Base-by-base conservation (phyloP, 2,888 invertebrate species). In the Argyresthia goedartella region DNA sequence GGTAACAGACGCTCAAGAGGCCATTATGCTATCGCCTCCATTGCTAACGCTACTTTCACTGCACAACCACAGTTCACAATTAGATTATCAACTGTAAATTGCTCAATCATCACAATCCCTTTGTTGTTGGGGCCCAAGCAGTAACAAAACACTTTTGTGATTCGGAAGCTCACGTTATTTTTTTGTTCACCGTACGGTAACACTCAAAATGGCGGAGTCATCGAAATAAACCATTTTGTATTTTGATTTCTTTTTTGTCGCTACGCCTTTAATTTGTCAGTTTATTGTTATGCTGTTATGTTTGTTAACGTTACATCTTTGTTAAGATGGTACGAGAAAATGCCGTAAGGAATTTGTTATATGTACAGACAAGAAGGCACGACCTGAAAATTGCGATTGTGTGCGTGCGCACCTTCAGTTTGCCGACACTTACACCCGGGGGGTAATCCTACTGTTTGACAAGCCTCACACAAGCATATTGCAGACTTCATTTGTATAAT, bases 41-140 rank as follows among this genome's bases (percentile, higher is more conserved):
- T 54, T 67, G 59, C 64, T 57, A 54, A 67, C 75, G 53, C 52
- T 78, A 66, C 68, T 52, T 55, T 57, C 54, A 60, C 61, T 66
- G 57, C 11, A 47, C 51, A 48, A 48, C 16, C 34, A n/a, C n/a
- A n/a, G 14, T 15, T 25, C 47, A 81, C 82, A 80, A 81, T 82
- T 76, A 80, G 75, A 80, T 80, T 76, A 77, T 71, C 71, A 62
- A 56, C 25, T 25, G 25, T 51, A 64, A 67, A 69, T 65, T 65
- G 74, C 72, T 57, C 50, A 70, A 72, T 82, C 84, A 84, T 74
- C 71, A 54, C 65, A 58, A 58, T 59, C 50, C 65, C 56, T 75
- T 80, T 81, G 77, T 77, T 63, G 59, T 55, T 49, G 53, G 51
- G 55, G 55, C 60, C 60, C 60, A 64, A 65, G 60, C 63, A 65